These are phyloP conservation scores for Macrostomum lignano DNA, from an alignment of 1,140 invertebrate genomes.

Conservation along the genomic window DNA sequence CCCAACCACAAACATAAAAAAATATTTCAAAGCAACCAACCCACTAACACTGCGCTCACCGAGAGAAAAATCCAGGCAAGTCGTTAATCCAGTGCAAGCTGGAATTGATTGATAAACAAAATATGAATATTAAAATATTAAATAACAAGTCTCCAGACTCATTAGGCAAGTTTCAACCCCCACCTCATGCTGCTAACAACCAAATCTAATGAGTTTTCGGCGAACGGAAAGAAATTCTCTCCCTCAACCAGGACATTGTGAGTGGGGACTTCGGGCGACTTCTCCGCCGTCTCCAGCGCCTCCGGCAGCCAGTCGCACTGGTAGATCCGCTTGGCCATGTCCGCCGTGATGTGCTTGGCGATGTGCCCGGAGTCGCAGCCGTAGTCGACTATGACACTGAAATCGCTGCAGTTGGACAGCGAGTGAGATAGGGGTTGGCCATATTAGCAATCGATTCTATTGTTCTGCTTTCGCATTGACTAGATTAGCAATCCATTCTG, in stretches of 20 bases:
- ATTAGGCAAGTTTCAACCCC: too few species aligned
- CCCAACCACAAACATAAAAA: too few species aligned
- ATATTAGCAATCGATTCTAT: too few species aligned
- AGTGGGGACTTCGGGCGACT: slow-evolving; percentile 17
- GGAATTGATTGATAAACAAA: too few species aligned
- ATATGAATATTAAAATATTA: not conserved
- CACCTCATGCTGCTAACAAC: slow-evolving; percentile 36
- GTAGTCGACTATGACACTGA: slow-evolving; percentile 45
- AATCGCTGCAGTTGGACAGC: slow-evolving; percentile 32
- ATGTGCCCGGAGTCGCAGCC: slow-evolving; percentile 65
- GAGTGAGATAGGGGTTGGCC: too few species aligned
- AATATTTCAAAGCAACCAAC: too few species aligned
- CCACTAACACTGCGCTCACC: too few species aligned
- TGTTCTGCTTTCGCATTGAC: too few species aligned
- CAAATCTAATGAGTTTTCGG: slow-evolving; percentile 53
- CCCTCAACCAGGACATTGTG: slow-evolving; percentile 51
- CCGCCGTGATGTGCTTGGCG: slow-evolving; percentile 42
- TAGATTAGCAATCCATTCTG: too few species aligned
- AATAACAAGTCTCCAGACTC: too few species aligned
- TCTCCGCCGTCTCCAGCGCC: slow-evolving; percentile 32
- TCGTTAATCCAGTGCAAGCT: too few species aligned
- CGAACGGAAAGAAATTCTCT: slow-evolving; percentile 39
- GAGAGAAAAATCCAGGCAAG: too few species aligned
- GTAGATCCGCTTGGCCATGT: slow-evolving; percentile 29
- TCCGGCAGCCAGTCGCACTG: slow-evolving; percentile 37